phyloP scores from a whole-genome alignment of 1,140 invertebrate species.

The Caenorhabditis remanei region DNA sequence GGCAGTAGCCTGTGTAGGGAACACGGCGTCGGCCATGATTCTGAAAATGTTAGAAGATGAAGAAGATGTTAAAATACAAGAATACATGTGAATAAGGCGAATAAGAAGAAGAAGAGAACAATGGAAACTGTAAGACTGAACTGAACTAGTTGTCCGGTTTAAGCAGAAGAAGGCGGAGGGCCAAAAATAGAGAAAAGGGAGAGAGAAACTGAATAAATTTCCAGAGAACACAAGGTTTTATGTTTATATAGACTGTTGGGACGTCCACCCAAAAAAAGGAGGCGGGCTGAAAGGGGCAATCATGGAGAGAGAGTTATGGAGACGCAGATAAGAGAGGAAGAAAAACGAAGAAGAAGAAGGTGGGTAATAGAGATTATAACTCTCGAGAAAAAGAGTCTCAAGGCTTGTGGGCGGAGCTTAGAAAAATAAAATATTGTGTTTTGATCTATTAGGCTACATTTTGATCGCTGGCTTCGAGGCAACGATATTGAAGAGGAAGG shows the following conservation, averaged over 20 bases:
- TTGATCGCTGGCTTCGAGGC: neutral
- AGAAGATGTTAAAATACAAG: slow-evolving; percentile 4
- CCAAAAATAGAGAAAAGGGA: neutral
- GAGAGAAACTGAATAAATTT: slow-evolving; percentile 43
- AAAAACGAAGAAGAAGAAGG: slow-evolving; percentile 10
- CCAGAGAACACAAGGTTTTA: slow-evolving; percentile 20
- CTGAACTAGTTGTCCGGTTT: slow-evolving; percentile 30
- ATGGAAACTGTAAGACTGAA: slow-evolving; percentile 29
- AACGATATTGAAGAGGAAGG: neutral
- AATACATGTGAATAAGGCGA: neutral
- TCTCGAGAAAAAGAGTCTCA: slow-evolving; percentile 19
- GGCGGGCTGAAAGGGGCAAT: slow-evolving; percentile 4
- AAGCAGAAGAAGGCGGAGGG: neutral
- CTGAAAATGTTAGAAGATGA: slow-evolving; percentile 32
- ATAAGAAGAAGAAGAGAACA: neutral
- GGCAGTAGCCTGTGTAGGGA: slow-evolving; percentile 59
- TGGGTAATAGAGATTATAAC: slow-evolving; percentile 20
- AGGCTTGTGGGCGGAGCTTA: slow-evolving; percentile 15
- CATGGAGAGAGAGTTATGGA: neutral
- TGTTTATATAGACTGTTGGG: slow-evolving; percentile 44
- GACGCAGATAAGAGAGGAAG: neutral
- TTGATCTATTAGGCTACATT: neutral
- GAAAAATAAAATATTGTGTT: neutral
- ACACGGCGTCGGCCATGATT: slow-evolving; percentile 55
- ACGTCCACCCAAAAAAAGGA: slow-evolving; percentile 42